These are phyloP conservation scores for Pogonus chalceus DNA, from an alignment of 1,140 invertebrate genomes.

Conservation along the genomic window DNA sequence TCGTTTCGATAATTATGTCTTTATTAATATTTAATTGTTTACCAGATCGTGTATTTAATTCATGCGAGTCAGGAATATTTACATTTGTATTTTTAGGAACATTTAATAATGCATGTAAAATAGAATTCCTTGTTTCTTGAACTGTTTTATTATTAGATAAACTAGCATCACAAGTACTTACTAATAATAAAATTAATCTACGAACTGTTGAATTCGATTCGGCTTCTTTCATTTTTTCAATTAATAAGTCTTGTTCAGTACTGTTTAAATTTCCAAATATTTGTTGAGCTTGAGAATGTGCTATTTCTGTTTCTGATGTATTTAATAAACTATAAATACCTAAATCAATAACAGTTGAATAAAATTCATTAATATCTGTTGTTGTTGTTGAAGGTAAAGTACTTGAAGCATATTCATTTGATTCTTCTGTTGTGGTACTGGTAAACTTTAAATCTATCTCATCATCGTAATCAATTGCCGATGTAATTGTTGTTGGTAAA, in stretches of 20 bases:
- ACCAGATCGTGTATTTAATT: constrained; percentile 28
- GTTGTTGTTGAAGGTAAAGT: constrained; percentile 5
- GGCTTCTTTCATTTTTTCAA: constrained; percentile 70
- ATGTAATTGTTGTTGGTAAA: constrained; percentile 11
- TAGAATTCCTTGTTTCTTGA: constrained; percentile 48
- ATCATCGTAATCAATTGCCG: constrained; percentile 9
- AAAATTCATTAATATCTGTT: constrained; percentile 28
- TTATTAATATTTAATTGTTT: constrained; percentile 20
- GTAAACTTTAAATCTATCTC: not conserved
- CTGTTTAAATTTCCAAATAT: constrained; percentile 66
- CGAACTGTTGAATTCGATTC: constrained; percentile 63
- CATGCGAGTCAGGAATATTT: constrained; percentile 34
- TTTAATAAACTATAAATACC: constrained; percentile 25
- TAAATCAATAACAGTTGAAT: constrained; percentile 31
- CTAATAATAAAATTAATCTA: constrained; percentile 60
- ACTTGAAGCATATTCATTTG: constrained; percentile 8
- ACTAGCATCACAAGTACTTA: constrained; percentile 61
- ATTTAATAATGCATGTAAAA: constrained; percentile 55
- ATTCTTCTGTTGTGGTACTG: constrained; percentile 2
- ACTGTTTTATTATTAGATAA: constrained; percentile 52
- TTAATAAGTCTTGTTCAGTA: constrained; percentile 58
- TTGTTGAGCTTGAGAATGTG: constrained; percentile 33
- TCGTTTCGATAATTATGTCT: constrained; percentile 26
- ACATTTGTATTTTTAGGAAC: constrained; percentile 39
- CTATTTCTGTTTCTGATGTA: constrained; percentile 19